phyloP scores from a whole-genome alignment of 2,888 invertebrate species.

The Sabellastarte sp. region DNA sequence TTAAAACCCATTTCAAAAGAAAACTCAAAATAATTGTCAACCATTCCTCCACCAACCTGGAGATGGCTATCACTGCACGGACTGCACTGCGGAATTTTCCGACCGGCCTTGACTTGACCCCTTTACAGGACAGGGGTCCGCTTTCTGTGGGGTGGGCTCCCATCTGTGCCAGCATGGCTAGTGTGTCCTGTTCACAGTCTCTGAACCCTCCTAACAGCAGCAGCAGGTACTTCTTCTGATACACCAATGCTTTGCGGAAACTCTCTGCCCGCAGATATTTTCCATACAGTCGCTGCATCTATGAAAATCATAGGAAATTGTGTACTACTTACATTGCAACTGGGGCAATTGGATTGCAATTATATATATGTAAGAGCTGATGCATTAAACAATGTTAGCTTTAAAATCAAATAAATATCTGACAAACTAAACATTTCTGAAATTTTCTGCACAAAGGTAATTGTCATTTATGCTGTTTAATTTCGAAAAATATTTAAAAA shows the following conservation, averaged over 20 bases:
- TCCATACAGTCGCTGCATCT: slow-evolving; percentile 54
- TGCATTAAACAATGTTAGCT: too few species aligned
- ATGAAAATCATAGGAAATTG: too few species aligned
- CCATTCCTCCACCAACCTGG: slow-evolving; percentile 4
- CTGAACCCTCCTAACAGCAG: slow-evolving; percentile 69
- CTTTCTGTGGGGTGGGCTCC: slow-evolving; percentile 35
- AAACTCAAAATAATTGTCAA: too few species aligned
- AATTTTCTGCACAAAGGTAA: too few species aligned
- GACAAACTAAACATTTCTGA: too few species aligned
- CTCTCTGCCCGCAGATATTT: slow-evolving; percentile 79
- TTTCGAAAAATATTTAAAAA: too few species aligned
- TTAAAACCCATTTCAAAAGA: too few species aligned
- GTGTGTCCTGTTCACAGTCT: slow-evolving; percentile 61
- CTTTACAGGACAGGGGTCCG: background rate
- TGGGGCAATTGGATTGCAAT: too few species aligned
- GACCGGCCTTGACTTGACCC: slow-evolving; percentile 9
- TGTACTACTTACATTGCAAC: too few species aligned
- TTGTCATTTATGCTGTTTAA: too few species aligned
- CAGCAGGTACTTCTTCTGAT: slow-evolving; percentile 86
- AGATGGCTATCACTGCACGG: slow-evolving; percentile 22
- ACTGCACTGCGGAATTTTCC: slow-evolving; percentile 23
- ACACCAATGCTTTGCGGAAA: slow-evolving; percentile 81
- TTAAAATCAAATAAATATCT: too few species aligned
- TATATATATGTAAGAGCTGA: too few species aligned
- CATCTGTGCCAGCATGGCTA: slow-evolving; percentile 60